Evolutionary conservation across 1,140 invertebrate species (phyloP).

Genomic region (Delia radicum): DNA sequence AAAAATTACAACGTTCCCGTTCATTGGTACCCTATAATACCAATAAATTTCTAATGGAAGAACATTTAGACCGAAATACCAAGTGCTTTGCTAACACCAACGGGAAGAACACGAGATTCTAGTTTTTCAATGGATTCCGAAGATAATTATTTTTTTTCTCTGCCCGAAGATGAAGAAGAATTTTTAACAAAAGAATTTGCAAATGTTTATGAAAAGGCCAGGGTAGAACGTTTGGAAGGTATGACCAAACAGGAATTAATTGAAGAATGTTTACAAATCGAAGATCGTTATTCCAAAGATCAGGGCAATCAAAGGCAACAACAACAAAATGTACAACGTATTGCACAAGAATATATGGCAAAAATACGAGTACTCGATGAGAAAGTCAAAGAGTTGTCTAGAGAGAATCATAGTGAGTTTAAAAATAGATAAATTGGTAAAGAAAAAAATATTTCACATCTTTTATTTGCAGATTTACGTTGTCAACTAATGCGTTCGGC

Average conservation of each 20-base stretch:
- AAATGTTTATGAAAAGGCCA: conserved; percentile 86
- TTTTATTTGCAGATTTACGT: conserved; percentile 47
- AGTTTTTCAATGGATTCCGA: conserved; percentile 82
- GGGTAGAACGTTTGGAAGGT: conserved; percentile 76
- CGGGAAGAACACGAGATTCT: conserved; percentile 70
- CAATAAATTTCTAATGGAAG: conserved; percentile 92
- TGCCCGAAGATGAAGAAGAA: conserved; percentile 86
- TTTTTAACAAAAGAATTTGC: conserved; percentile 90
- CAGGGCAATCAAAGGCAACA: conserved; percentile 34
- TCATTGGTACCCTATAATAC: conserved; percentile 84
- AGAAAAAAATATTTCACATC: background rate
- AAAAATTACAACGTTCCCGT: conserved; percentile 49
- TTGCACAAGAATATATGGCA: conserved; percentile 41
- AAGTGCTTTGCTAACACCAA: conserved; percentile 56
- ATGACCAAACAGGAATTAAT: conserved; percentile 85
- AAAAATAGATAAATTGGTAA: background rate
- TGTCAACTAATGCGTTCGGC: conserved; percentile 45
- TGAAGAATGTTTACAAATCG: conserved; percentile 81
- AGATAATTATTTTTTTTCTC: conserved; percentile 78
- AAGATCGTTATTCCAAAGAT: conserved; percentile 69
- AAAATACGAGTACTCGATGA: conserved; percentile 47
- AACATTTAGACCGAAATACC: conserved; percentile 76
- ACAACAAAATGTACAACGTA: conserved; percentile 38
- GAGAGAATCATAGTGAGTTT: conserved; percentile 50
- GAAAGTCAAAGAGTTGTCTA: conserved; percentile 41